Evolutionary conservation across 1,140 invertebrate genomes (phyloP).

Genomic region (Drosophila saltans): DNA sequence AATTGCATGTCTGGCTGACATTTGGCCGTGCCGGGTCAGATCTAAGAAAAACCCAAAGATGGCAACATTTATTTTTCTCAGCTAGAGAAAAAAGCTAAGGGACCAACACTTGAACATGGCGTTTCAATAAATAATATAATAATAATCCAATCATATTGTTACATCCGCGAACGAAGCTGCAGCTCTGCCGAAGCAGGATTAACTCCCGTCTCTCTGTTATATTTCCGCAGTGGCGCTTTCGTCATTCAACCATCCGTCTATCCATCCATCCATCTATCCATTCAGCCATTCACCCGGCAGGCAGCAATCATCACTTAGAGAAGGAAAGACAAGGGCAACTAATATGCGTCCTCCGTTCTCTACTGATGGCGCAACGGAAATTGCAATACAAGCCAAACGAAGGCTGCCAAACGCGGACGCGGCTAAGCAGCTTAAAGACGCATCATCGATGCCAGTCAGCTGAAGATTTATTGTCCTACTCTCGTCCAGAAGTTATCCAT

Average conservation of each 20-base stretch:
- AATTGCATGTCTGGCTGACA: constrained; percentile 72
- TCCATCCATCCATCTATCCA: constrained; percentile 32
- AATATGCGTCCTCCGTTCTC: constrained; percentile 55
- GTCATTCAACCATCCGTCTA: constrained; percentile 42
- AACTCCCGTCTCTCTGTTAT: constrained; percentile 8
- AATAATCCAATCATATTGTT: constrained; percentile 80
- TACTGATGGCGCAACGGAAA: constrained; percentile 59
- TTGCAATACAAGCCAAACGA: constrained; percentile 59
- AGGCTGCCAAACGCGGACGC: constrained; percentile 22
- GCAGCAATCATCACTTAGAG: constrained; percentile 3
- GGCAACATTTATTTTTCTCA: background rate
- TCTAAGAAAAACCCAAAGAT: too few relatives aligned
- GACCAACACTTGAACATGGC: constrained; percentile 44
- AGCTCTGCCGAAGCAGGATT: constrained; percentile 47
- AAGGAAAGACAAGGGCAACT: constrained; percentile 35
- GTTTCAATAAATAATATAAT: constrained; percentile 80
- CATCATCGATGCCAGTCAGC: constrained; percentile 65
- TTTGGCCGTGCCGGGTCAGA: constrained; percentile 27
- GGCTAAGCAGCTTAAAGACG: constrained; percentile 74
- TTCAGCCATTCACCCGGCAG: constrained; percentile 13
- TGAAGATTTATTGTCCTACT: constrained; percentile 65
- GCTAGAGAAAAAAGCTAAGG: too few relatives aligned
- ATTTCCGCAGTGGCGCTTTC: constrained; percentile 50
- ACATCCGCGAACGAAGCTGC: constrained; percentile 64
- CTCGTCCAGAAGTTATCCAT: constrained; percentile 36